A percentile compares a stretch with the other conserved stretches of the same genome.
Conservation (phyloP, 2,888 invertebrate genomes). For the Dermolepida albohirtum region DNA sequence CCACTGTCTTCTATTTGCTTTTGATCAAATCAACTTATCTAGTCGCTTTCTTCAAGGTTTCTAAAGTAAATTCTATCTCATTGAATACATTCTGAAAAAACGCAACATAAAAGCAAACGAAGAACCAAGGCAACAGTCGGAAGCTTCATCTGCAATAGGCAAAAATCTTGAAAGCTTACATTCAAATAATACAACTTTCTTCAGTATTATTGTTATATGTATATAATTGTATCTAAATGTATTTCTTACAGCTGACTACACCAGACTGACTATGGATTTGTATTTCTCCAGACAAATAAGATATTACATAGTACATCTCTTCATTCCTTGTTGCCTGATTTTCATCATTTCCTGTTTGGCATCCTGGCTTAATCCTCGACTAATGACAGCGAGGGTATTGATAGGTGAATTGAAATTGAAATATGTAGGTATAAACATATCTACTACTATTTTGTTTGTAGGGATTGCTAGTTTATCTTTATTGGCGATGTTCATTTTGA, state of each 20-base stretch:
- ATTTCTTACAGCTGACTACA: slow-evolving; percentile 75
- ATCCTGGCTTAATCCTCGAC: slow-evolving; percentile 92
- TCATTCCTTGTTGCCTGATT: slow-evolving; percentile 96
- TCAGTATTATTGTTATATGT: not conserved
- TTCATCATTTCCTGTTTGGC: slow-evolving; percentile 95
- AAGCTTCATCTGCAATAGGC: no score
- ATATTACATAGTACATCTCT: slow-evolving; percentile 97
- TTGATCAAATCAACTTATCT: no score
- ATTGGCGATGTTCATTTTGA: slow-evolving; percentile 36
- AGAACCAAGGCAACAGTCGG: no score
- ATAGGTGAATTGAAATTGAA: slow-evolving; percentile 70
- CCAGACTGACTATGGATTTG: slow-evolving; percentile 83
- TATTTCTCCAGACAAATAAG: slow-evolving; percentile 95
- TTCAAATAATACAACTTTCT: no score
- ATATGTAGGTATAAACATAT: not conserved
- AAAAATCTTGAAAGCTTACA: no score
- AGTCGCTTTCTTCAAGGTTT: no score
- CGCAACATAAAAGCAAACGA: no score
- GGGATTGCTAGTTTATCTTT: slow-evolving; percentile 44
- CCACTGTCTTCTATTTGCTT: no score
- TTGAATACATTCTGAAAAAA: no score
- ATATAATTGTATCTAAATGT: not conserved
- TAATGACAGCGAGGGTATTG: slow-evolving; percentile 89
- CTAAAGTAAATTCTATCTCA: no score
- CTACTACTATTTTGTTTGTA: slow-evolving; percentile 12